Percentiles rank a stretch among this genome's conserved stretches.
Evolutionary conservation across 1,140 invertebrate genomes (phyloP).

Genomic region (Sesamia nonagrioides): DNA sequence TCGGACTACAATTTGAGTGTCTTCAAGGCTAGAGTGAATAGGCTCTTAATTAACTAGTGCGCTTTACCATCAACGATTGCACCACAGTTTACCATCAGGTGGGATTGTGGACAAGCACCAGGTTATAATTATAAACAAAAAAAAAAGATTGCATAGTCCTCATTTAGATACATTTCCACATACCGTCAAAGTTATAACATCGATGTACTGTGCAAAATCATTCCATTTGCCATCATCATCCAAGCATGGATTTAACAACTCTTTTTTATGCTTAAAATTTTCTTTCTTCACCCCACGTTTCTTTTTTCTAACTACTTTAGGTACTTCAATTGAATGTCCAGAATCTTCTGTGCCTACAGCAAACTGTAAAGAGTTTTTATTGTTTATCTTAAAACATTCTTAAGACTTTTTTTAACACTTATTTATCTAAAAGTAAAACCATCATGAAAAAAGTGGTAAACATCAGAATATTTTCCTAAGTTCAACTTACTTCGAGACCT

Average conservation of each 20-base stretch:
- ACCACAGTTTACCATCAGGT: too few species aligned
- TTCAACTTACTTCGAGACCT: background rate
- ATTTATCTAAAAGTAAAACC: too few species aligned
- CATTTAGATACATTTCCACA: conserved; percentile 33
- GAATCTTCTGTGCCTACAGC: background rate
- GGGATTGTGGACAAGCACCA: too few species aligned
- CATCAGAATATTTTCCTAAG: background rate
- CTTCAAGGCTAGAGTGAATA: too few species aligned
- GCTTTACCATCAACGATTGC: too few species aligned
- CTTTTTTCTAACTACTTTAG: background rate
- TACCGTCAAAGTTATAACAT: conserved; percentile 71
- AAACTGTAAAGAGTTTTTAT: background rate
- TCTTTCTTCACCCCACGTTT: background rate
- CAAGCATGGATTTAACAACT: background rate
- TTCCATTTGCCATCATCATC: conserved; percentile 55
- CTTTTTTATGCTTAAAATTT: background rate
- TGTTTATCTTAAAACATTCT: background rate
- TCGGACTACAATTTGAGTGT: too few species aligned
- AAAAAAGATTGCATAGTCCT: too few species aligned
- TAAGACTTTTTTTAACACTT: too few species aligned
- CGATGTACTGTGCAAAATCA: conserved; percentile 70
- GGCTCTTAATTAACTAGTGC: too few species aligned
- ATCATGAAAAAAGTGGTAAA: background rate
- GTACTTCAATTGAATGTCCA: background rate
- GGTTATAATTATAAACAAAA: too few species aligned